Conservation (phyloP, 2,797 vertebrate species). For the Ctenopoma multispine region DNA sequence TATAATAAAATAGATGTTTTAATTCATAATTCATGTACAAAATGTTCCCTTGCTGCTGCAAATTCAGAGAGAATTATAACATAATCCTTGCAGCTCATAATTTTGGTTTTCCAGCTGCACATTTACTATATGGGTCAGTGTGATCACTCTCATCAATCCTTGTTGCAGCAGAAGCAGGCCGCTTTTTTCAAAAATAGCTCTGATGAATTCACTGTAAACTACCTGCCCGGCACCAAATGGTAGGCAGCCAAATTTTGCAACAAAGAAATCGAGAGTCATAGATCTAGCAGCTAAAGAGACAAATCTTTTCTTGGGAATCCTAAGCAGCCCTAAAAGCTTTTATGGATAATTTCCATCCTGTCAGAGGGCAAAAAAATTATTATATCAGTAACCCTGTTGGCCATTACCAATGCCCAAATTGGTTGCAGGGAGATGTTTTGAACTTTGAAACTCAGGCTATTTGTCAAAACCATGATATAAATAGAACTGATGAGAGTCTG, state of each 20-base stretch:
- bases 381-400: too few relatives aligned
- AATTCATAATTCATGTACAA: not conserved
- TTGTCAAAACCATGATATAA: not conserved
- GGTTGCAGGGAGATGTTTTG: not conserved
- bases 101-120: not conserved
- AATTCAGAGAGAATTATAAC: not conserved
- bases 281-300: not conserved
- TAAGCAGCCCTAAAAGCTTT: not conserved
- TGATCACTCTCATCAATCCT: not conserved
- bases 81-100: not conserved
- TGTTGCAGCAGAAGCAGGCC: not conserved
- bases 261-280: not conserved
- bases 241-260: not conserved
- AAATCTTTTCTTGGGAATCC: not conserved
- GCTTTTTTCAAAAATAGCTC: not conserved
- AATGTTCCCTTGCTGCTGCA: not conserved
- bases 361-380: not conserved
- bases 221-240: not conserved
- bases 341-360: not conserved
- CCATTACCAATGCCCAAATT: too few relatives aligned
- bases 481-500: constrained; percentile 35
- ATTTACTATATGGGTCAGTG: not conserved
- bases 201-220: not conserved
- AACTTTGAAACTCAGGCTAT: too few relatives aligned
- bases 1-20: not conserved